Base-by-base conservation (phyloP, 2,797 vertebrate species). In the Carapus acus region DNA sequence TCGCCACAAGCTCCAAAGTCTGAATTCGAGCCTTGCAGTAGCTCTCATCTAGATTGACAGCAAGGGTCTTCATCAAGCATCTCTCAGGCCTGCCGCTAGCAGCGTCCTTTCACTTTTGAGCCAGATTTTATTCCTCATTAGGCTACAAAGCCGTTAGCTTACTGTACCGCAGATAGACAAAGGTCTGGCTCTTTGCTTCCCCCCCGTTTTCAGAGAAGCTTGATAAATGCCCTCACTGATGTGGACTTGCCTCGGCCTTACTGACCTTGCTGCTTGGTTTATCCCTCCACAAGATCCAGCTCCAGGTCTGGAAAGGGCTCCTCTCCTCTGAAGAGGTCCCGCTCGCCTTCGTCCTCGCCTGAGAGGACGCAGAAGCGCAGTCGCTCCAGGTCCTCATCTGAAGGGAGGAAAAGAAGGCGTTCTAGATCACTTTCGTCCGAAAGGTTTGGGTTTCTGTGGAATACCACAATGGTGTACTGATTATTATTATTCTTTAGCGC, bases 401-500 rank as follows among this genome's bases (percentile, higher is more conserved):
- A 88, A 88, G 94, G 90, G 86, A 90, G 91, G 86, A 98, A 97
- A 92, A 93, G 97, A 92, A 94, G 88, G 86, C 92, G 94, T 76
- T 91, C 94, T 88, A 91, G 94, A 94, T 97, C 96, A 81, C 93
- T 81, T 90, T 98, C 95, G 90, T 94, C 94, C 85, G 95, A 99
- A 96, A 99, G 96, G 96, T 99, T 99, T 99, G 96, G 96, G 96
- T 97, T 97, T 93, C 89, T 93, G 94, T 95, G 94, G 96, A 90
- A 94, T 94, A 93, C 91, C 87, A 90, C 88, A 89, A 88, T 85
- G 90, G 88, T 81, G 71, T 72, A 81, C 81, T 80, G 76, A 76
- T 76, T 71, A 49, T 84, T 72, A 40, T 78, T n/a, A n/a, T n/a
- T n/a, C n/a, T n/a, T n/a, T 81, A 79, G 69, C 62, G 67, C 60